phyloP scores from a whole-genome alignment of 1,140 invertebrate genomes.

The Sarcophaga peregrina region DNA sequence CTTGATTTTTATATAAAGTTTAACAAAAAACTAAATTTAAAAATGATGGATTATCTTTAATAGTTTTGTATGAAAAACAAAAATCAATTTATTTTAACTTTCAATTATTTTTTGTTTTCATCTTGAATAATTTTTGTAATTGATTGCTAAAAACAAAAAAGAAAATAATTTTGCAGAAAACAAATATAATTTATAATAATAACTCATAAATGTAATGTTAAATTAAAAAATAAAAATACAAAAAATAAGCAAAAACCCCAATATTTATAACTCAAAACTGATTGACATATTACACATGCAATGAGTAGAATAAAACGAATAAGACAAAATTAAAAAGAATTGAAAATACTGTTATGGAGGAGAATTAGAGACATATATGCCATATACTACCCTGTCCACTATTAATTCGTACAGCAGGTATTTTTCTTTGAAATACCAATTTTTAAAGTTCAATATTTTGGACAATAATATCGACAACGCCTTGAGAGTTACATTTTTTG shows the following conservation, averaged over 20 bases:
- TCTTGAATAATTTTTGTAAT: background rate
- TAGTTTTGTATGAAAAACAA: constrained; percentile 21
- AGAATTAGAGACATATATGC: too few relatives aligned
- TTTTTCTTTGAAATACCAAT: too few relatives aligned
- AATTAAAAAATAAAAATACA: constrained; percentile 27
- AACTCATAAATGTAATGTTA: constrained; percentile 39
- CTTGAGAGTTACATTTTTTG: too few relatives aligned
- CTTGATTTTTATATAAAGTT: background rate
- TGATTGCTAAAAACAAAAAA: constrained; percentile 16
- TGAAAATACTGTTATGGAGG: too few relatives aligned
- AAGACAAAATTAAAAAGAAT: too few relatives aligned
- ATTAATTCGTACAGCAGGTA: too few relatives aligned
- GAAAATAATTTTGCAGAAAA: constrained; percentile 11
- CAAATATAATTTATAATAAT: constrained; percentile 19
- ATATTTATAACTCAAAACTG: constrained; percentile 34
- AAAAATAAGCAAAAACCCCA: background rate
- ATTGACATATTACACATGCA: too few relatives aligned
- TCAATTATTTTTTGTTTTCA: constrained; percentile 1
- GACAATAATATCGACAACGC: too few relatives aligned
- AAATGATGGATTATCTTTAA: background rate
- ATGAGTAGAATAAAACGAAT: too few relatives aligned
- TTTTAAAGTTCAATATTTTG: too few relatives aligned
- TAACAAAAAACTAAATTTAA: background rate
- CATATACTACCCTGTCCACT: too few relatives aligned
- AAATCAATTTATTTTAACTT: background rate